phyloP scores from a whole-genome alignment of 2,113 vertebrate species.

The Picathartes gymnocephalus region DNA sequence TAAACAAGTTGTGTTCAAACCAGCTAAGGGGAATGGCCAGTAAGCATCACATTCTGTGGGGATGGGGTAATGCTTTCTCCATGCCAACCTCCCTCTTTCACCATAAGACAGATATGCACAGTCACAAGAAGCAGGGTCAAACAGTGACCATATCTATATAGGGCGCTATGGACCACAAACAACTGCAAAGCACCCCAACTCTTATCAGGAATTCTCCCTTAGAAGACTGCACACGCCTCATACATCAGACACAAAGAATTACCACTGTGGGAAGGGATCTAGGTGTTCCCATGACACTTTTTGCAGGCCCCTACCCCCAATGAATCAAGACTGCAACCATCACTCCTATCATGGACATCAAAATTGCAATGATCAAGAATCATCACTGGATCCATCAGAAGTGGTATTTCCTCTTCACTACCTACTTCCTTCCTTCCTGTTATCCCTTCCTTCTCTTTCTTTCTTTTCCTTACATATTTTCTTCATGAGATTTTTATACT shows the following conservation, averaged over 20 bases:
- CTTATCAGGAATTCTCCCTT: neutral
- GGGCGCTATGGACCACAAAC: no score
- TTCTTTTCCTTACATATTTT: neutral
- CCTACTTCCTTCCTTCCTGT: neutral
- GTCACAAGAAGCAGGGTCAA: neutral
- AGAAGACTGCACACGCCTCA: neutral
- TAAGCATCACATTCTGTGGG: neutral
- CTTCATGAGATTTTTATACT: neutral
- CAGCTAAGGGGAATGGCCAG: rapidly evolving
- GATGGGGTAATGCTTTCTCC: neutral
- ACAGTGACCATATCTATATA: neutral
- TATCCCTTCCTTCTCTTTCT: neutral
- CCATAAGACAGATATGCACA: neutral
- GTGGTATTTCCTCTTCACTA: neutral
- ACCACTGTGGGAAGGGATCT: neutral
- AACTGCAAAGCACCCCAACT: neutral
- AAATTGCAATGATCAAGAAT: neutral
- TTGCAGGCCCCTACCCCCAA: neutral
- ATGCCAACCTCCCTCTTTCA: neutral
- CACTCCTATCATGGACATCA: neutral
- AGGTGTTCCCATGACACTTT: neutral
- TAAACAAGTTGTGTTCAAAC: neutral
- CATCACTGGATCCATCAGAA: neutral
- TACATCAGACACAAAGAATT: neutral
- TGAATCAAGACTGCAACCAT: neutral